Base-by-base conservation (phyloP, 2,113 vertebrate species). In the Andinoacara biseriatus region DNA sequence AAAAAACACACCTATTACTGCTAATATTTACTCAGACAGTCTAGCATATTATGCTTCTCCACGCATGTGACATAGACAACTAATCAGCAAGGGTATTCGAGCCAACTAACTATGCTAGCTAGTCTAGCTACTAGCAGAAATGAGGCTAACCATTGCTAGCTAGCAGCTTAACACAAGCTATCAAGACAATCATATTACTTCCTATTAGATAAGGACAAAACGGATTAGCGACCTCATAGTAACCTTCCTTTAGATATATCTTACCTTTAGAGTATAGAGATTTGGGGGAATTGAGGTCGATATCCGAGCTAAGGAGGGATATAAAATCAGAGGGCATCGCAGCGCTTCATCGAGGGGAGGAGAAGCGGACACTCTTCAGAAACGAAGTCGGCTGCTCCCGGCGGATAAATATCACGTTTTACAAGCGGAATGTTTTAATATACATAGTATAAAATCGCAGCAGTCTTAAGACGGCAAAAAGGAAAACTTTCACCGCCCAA, bases 301-400 rank as follows among this genome's bases (percentile, higher is more conserved):
- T 95, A 94, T 98, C 97, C 92, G 97, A 96, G 95, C 96, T 98
- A 88, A 98, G 96, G 92, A 98, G 97, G 89, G 97, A 97, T 95
- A 98, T 97, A 93, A 98, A 98, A 96, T 98, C 97, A 96, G 97
- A 98, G 96, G 97, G 97, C 97, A 98, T 98, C 96, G 96, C 96
- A 96, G 92, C 95, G 94, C 95, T 94, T 95, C 92, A 94, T 95
- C 87, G 91, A 95, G 93, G 89, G 91, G 94, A 94, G 90, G 91
- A 93, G 93, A 94, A 94, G 93, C 90, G 91, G 94, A 94, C 92
- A 93, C 92, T 91, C 93, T 90, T 92, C 52, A 87, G 80, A 90
- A 90, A 90, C 89, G 65, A 85, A 90, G 81, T 86, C 89, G 86
- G 84, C 63, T 49, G 80, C 82, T 80, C 60, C 49, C 43, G 33